A percentile compares a stretch with the other conserved stretches of the same genome.
These are phyloP conservation scores for Taxidea taxus DNA, from an alignment of 2,113 vertebrate species.

Conservation along the genomic window DNA sequence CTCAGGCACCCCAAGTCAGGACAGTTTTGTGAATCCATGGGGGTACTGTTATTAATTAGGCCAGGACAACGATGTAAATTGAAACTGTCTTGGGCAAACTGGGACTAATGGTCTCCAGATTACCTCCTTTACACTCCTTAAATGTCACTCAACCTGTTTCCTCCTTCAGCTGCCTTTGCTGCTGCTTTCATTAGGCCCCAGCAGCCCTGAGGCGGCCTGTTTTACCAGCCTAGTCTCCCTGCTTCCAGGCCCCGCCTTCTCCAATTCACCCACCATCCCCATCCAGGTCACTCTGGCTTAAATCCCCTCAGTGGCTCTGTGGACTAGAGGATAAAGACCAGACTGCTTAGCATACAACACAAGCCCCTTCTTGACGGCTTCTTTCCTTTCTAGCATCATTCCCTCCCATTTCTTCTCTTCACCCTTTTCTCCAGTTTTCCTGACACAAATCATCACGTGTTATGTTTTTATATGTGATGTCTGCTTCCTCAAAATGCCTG, in stretches of 20 bases:
- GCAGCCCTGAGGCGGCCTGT: neutral
- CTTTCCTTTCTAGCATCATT: neutral
- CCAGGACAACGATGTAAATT: neutral
- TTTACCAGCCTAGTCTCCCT: neutral
- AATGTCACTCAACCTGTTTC: neutral
- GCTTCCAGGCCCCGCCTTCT: neutral
- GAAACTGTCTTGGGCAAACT: neutral
- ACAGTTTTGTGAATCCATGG: neutral
- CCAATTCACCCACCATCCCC: neutral
- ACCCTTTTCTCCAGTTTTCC: neutral
- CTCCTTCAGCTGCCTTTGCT: neutral
- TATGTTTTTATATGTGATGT: neutral
- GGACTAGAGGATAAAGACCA: neutral
- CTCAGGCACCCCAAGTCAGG: neutral
- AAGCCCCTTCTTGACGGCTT: neutral
- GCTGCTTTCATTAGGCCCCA: neutral
- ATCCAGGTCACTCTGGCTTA: neutral
- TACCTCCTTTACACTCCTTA: neutral
- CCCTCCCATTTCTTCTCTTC: neutral
- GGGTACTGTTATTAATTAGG: neutral
- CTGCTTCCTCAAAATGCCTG: neutral
- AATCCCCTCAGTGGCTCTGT: neutral
- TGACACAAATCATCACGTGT: neutral
- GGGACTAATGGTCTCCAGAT: neutral
- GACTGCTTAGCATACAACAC: neutral